A percentile compares a stretch with the other conserved stretches of the same genome.
Evolutionary conservation across 2,797 vertebrate species (phyloP).

Genomic region (Calcarius lapponicus): DNA sequence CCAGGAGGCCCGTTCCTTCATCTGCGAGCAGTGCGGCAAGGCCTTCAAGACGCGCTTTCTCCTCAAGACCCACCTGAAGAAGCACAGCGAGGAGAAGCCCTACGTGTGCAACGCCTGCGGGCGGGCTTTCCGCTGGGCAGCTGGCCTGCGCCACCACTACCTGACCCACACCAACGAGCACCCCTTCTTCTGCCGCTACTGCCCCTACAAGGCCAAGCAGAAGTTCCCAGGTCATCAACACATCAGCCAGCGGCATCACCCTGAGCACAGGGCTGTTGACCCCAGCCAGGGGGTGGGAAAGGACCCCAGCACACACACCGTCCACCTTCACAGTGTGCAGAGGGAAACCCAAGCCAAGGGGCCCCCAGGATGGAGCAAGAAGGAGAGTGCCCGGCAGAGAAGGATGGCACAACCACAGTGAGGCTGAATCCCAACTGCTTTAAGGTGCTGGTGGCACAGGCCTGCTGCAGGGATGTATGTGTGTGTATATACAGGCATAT

Average conservation of each 20-base stretch:
- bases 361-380: neutral
- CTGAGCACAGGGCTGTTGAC: conserved; percentile 69
- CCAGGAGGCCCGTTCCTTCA: conserved; percentile 86
- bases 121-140: conserved; percentile 93
- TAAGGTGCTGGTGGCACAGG: rapidly evolving
- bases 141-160: conserved; percentile 93
- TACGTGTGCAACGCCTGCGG: conserved; percentile 87
- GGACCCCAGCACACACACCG: conserved; percentile 75
- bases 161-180: conserved; percentile 93
- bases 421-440: neutral
- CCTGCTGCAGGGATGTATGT: neutral
- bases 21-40: conserved; percentile 98
- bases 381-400: neutral
- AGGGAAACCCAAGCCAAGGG: conserved; percentile 46
- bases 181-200: conserved; percentile 92
- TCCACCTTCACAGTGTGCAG: conserved; percentile 84
- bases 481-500: conserved; percentile 43
- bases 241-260: conserved; percentile 89
- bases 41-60: conserved; percentile 96
- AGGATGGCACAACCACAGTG: neutral
- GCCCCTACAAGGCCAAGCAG: conserved; percentile 94
- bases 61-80: conserved; percentile 93
- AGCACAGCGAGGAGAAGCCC: conserved; percentile 89
- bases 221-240: conserved; percentile 97
- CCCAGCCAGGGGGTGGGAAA: conserved; percentile 85